phyloP scores from a whole-genome alignment of 2,113 vertebrate species.

The Benitochromis conjunctus region DNA sequence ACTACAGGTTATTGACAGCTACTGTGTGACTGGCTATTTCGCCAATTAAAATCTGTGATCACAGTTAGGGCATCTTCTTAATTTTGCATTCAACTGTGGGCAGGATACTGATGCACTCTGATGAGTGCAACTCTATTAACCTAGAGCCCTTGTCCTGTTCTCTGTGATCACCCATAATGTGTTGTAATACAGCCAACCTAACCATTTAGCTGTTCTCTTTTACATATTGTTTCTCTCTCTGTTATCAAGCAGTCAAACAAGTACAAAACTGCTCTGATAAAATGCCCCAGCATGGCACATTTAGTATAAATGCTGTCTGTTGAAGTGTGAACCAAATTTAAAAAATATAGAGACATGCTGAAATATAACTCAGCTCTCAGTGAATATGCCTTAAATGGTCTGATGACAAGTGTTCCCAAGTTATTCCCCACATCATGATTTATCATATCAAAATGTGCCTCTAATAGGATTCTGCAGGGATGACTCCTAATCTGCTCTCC shows the following conservation, averaged over 20 bases:
- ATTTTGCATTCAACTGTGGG: not conserved
- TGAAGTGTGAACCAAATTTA: not conserved
- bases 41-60: not conserved
- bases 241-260: not conserved
- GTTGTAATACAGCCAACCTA: not conserved
- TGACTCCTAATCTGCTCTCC: not conserved
- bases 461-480: not conserved
- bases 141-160: not conserved
- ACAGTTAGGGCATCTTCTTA: not conserved
- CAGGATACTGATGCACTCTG: not conserved
- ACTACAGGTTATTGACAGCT: not conserved
- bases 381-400: not conserved
- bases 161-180: not conserved
- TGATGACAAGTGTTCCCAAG: not conserved
- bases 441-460: not conserved
- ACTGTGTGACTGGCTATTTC: not conserved
- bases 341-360: not conserved
- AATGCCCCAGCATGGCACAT: not conserved
- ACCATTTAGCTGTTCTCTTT: not conserved
- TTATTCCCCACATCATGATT: not conserved
- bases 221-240: not conserved
- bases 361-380: not conserved
- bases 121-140: not conserved
- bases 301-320: not conserved
- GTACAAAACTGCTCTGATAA: not conserved